Evolutionary conservation across 2,888 invertebrate genomes (phyloP).

Genomic region (Lamproptera curius): DNA sequence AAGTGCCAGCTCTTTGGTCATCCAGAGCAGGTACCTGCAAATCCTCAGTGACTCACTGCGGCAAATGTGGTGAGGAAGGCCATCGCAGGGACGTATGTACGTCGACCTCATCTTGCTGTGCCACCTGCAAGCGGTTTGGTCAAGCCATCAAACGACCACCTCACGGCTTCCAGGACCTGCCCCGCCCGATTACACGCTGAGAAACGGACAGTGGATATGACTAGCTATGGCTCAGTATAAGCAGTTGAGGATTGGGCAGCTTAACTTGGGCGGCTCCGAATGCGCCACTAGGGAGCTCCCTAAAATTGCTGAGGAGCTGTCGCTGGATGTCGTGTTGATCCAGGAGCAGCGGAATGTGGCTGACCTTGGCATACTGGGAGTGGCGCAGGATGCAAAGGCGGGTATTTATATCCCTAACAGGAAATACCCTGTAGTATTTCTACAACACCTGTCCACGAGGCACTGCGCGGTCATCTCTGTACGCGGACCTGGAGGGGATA

Average conservation of each 20-base stretch:
- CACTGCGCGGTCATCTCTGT: not conserved
- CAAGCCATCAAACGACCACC: not conserved
- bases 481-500: not conserved
- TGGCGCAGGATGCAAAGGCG: constrained; percentile 16
- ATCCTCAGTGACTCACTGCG: not conserved
- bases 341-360: too few relatives aligned
- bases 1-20: not conserved
- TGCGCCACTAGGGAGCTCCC: constrained; percentile 22
- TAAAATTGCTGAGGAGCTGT: constrained; percentile 13
- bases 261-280: constrained; percentile 25
- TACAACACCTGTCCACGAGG: not conserved
- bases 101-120: not conserved
- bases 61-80: not conserved
- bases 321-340: constrained; percentile 27
- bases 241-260: constrained; percentile 23
- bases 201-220: not conserved
- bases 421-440: not conserved
- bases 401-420: constrained; percentile 19
- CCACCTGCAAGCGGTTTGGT: not conserved
- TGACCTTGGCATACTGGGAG: too few relatives aligned
- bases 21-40: not conserved
- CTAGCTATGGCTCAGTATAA: not conserved
- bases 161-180: not conserved
- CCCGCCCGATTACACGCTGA: not conserved
- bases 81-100: not conserved